Percentiles rank a stretch among this genome's conserved stretches.
phyloP scores from a whole-genome alignment of 1,140 invertebrate species.

The Acyrthosiphon pisum region DNA sequence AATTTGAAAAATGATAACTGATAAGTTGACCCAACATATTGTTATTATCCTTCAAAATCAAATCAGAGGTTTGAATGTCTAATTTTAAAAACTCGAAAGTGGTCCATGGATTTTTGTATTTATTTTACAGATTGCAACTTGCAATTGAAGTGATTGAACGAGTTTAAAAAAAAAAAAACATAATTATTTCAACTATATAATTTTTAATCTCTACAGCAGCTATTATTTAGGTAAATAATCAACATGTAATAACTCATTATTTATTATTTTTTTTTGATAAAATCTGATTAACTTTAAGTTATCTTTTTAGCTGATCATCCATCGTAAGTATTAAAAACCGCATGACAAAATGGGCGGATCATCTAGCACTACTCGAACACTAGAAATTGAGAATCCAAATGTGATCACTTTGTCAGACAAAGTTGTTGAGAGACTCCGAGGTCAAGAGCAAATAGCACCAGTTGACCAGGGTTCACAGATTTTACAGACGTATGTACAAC shows the following conservation, averaged over 20 bases:
- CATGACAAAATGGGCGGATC: constrained; percentile 43
- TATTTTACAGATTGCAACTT: not conserved
- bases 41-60: constrained; percentile 9
- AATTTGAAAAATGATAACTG: not conserved
- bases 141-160: not conserved
- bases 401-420: constrained; percentile 42
- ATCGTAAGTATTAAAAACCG: not conserved
- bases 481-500: constrained; percentile 18
- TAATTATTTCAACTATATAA: not conserved
- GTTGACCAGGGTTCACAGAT: not conserved
- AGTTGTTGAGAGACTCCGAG: constrained; percentile 50
- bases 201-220: not conserved
- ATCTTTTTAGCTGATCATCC: not conserved
- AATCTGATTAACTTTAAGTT: not conserved
- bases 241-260: not conserved
- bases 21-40: constrained; percentile 14
- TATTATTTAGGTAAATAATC: not conserved
- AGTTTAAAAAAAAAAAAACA: not conserved
- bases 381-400: constrained; percentile 51
- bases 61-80: constrained; percentile 9
- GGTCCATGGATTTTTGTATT: not conserved
- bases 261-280: not conserved
- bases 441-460: constrained; percentile 2
- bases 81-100: not conserved
- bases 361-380: constrained; percentile 16